Conservation (phyloP, 1,140 invertebrate species). For the Penaeus indicus region DNA sequence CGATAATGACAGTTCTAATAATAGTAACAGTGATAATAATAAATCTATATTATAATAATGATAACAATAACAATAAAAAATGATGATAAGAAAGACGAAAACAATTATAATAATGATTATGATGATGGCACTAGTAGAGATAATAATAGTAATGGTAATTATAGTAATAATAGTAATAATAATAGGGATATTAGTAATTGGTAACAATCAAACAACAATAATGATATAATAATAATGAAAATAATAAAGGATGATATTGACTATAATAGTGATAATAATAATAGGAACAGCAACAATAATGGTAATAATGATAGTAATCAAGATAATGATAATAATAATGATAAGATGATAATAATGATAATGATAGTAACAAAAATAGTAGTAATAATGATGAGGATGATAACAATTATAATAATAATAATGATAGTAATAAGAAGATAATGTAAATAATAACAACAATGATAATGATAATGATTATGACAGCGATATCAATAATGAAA, state of each 20-base stretch:
- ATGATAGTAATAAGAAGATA: not conserved
- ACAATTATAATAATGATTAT: slow-evolving; percentile 3
- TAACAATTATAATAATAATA: not conserved
- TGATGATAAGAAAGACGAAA: not conserved
- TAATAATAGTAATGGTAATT: not conserved
- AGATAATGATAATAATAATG: not conserved
- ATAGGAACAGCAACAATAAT: not conserved
- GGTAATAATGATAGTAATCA: not conserved
- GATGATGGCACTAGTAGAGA: not conserved
- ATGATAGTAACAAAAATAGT: not conserved
- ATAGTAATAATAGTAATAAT: not conserved
- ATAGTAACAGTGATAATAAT: no score
- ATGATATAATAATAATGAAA: slow-evolving; percentile 8
- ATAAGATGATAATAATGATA: not conserved
- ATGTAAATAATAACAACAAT: not conserved
- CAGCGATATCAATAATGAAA: not conserved
- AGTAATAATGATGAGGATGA: not conserved
- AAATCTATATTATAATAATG: no score
- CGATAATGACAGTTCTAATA: no score
- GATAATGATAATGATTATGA: not conserved
- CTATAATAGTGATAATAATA: not conserved
- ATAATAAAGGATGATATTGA: not conserved
- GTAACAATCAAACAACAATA: no score
- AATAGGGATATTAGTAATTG: no score
- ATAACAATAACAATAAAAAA: no score